These are phyloP conservation scores for Deroptyus accipitrinus DNA, from an alignment of 2,113 vertebrate species.

Conservation along the genomic window DNA sequence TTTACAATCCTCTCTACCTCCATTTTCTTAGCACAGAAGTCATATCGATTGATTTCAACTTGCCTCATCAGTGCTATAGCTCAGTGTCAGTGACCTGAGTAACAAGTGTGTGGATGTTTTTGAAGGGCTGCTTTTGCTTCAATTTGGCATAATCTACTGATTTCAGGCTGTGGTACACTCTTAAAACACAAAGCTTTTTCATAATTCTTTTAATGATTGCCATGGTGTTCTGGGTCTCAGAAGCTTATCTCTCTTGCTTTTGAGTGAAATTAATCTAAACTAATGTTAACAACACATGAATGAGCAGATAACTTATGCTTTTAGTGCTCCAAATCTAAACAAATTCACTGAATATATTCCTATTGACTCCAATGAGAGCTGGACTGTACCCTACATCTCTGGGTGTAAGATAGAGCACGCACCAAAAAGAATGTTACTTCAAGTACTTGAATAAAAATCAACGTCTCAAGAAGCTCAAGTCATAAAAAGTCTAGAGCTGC, in stretches of 20 bases:
- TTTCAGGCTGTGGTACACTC: background rate
- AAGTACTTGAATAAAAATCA: background rate
- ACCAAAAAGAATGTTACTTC: background rate
- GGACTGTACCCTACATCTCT: background rate
- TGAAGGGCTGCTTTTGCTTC: background rate
- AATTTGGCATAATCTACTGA: background rate
- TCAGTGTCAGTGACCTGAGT: background rate
- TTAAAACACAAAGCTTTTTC: background rate
- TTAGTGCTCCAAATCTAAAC: background rate
- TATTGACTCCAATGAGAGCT: background rate
- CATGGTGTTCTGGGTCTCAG: background rate
- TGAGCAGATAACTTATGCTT: background rate
- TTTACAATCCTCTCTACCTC: fast-evolving
- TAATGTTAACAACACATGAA: background rate
- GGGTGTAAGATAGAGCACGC: background rate
- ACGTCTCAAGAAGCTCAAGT: background rate
- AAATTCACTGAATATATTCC: background rate
- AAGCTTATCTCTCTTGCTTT: background rate
- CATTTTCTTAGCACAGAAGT: background rate
- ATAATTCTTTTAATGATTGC: background rate
- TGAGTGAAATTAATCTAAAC: background rate
- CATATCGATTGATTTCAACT: fast-evolving
- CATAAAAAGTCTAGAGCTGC: background rate
- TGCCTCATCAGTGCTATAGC: background rate
- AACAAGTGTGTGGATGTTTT: background rate